Base-by-base conservation (phyloP, 2,113 vertebrate genomes). In the Sigmodon hispidus region DNA sequence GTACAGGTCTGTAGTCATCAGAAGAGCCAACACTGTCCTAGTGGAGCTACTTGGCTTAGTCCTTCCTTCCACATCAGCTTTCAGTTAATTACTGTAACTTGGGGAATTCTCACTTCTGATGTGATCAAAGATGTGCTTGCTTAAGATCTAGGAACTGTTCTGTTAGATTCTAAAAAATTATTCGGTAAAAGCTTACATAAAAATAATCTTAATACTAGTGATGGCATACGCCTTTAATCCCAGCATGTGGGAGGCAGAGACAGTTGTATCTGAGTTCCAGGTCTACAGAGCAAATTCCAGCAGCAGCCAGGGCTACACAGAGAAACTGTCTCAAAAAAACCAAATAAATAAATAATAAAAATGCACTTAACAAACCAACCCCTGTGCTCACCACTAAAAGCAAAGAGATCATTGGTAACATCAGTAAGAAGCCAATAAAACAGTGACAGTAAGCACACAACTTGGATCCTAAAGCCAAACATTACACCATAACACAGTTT, bases 91-190 rank as follows among this genome's bases (percentile, higher is more conserved):
- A 63, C 29, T 57, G 19, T 24, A 70, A 87, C 21, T 85, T 40
- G 4, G 61, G 87, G 70, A 90, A 79, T 26, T 55, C 26, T 79
- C 65, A 85, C 21, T 89, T 88, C 76, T 72, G 76, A 52, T 31
- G 2, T 40, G 9, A 84, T 26, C 34, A 36, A 87, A 48, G 1
- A 70, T 48, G 0, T 63, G 65, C 48, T 31, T 83, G 9, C 24
- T 81, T 63, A 22, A 87, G 22, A 45, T 17, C n/a, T 50, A 57
- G 3, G 69, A 92, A 40, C 52, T 50, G 21, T 83, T 13, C 40
- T 93, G 21, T n/a, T n/a, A 61, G 34, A 24, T 90, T 36, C 72
- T 94, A 52, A 93, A 88, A 76, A 75, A 36, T 55, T 77, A 79
- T 86, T 75, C 67, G 29, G 12, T 69, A 85, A 91, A 85, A 57